Evolutionary conservation across 2,797 vertebrate species (phyloP).

Genomic region (Channallabes apus): DNA sequence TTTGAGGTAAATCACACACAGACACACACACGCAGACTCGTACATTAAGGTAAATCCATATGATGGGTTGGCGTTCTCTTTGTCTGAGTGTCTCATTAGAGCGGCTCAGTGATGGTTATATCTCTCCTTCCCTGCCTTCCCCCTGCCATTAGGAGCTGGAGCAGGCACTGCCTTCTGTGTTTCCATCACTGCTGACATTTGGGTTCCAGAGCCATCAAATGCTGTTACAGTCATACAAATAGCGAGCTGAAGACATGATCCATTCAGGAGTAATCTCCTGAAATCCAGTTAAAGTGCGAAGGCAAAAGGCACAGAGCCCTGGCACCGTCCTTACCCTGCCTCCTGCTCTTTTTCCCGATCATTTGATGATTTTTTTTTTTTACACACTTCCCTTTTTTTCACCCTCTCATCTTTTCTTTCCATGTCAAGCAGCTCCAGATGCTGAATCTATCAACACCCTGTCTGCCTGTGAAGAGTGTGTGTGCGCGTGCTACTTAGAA

Average conservation of each 20-base stretch:
- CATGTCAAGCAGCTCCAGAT: slow-evolving; percentile 79
- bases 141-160: slow-evolving; percentile 65
- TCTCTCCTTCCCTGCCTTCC: slow-evolving; percentile 37
- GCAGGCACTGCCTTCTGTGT: slow-evolving; percentile 64
- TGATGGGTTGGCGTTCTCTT: background rate
- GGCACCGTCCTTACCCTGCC: slow-evolving; percentile 53
- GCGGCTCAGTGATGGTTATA: slow-evolving; percentile 50
- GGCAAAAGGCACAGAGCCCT: slow-evolving; percentile 62
- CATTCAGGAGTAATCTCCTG: slow-evolving; percentile 66
- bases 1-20: background rate
- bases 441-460: slow-evolving; percentile 82
- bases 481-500: slow-evolving; percentile 12
- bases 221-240: slow-evolving; percentile 71
- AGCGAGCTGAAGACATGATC: slow-evolving; percentile 61
- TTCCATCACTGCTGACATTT: slow-evolving; percentile 74
- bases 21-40: background rate
- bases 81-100: slow-evolving; percentile 32
- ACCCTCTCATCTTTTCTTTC: slow-evolving; percentile 54
- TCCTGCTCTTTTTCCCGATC: slow-evolving; percentile 48
- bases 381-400: slow-evolving; percentile 39
- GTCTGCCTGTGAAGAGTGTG: slow-evolving; percentile 69
- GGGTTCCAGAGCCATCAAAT: slow-evolving; percentile 73
- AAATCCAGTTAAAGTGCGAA: slow-evolving; percentile 68
- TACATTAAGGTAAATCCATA: background rate
- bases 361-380: slow-evolving; percentile 43